Percentiles rank a stretch among this genome's conserved stretches.
Conservation (phyloP, 2,888 invertebrate genomes). For the Cryptocephalus moraei region DNA sequence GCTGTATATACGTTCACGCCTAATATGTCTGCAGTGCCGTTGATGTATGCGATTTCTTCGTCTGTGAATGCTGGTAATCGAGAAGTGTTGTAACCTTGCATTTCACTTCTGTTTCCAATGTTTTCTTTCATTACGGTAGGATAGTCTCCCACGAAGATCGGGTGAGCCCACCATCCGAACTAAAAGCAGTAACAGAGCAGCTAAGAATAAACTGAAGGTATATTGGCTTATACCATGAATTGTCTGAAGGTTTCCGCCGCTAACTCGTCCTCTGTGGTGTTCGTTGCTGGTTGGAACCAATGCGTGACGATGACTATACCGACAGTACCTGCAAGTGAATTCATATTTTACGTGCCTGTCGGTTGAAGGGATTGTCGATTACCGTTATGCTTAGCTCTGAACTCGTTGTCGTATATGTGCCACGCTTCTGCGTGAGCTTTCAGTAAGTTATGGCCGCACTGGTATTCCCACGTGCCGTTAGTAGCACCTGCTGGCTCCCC, state of each 20-base stretch:
- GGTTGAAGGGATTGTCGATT: neutral
- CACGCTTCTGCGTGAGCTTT: slow-evolving; percentile 55
- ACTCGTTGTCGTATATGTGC: slow-evolving; percentile 46
- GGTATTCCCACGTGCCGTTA: slow-evolving; percentile 46
- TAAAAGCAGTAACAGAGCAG: slow-evolving; percentile 2
- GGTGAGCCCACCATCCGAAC: slow-evolving; percentile 34
- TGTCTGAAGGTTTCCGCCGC: slow-evolving; percentile 46
- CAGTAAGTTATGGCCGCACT: slow-evolving; percentile 51
- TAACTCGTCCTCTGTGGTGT: slow-evolving; percentile 46
- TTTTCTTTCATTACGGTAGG: slow-evolving; percentile 52
- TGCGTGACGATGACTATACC: slow-evolving; percentile 47
- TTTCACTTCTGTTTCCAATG: slow-evolving; percentile 46
- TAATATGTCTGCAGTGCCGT: slow-evolving; percentile 39
- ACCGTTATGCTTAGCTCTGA: slow-evolving; percentile 41
- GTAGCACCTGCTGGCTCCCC: slow-evolving; percentile 1
- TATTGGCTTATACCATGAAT: slow-evolving; percentile 41
- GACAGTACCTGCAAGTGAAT: slow-evolving; percentile 12
- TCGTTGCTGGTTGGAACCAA: slow-evolving; percentile 50
- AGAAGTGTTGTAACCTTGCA: slow-evolving; percentile 48
- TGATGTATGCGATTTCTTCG: slow-evolving; percentile 48
- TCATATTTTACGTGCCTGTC: neutral
- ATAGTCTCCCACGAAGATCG: slow-evolving; percentile 58
- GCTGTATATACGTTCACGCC: slow-evolving; percentile 9
- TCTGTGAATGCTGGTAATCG: slow-evolving; percentile 51
- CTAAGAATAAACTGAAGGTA: neutral